Evolutionary conservation across 2,888 invertebrate genomes (phyloP).

Genomic region (Candidula unifasciata): DNA sequence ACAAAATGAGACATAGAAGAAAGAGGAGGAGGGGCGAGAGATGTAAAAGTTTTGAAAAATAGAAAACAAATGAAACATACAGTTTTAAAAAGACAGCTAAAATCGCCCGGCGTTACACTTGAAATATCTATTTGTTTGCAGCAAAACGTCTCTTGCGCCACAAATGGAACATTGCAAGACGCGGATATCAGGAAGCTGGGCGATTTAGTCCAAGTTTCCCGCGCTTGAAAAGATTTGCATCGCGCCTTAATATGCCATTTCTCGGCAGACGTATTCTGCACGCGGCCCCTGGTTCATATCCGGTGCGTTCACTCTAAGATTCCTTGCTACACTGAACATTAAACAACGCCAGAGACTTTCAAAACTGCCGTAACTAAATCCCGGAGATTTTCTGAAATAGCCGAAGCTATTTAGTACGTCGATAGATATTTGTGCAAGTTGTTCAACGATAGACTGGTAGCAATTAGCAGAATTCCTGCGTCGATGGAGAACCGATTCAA

Average conservation of each 20-base stretch:
- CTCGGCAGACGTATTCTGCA: neutral
- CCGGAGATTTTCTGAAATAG: neutral
- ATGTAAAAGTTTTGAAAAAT: no score
- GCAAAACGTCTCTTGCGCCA: neutral
- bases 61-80: neutral
- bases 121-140: no score
- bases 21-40: no score
- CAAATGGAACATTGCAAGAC: slow-evolving; percentile 17
- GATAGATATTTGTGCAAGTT: neutral
- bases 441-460: neutral
- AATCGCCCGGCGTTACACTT: no score
- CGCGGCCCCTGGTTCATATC: slow-evolving; percentile 22
- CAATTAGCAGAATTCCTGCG: neutral
- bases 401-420: neutral
- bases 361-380: neutral
- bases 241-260: neutral
- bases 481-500: neutral
- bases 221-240: neutral
- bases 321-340: neutral
- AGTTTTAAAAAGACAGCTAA: neutral
- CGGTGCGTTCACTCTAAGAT: slow-evolving; percentile 12
- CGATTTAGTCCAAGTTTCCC: neutral
- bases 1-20: no score
- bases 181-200: neutral
- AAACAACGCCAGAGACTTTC: neutral